Evolutionary conservation across 2,888 invertebrate genomes (phyloP).

Genomic region (Agrochola litura): DNA sequence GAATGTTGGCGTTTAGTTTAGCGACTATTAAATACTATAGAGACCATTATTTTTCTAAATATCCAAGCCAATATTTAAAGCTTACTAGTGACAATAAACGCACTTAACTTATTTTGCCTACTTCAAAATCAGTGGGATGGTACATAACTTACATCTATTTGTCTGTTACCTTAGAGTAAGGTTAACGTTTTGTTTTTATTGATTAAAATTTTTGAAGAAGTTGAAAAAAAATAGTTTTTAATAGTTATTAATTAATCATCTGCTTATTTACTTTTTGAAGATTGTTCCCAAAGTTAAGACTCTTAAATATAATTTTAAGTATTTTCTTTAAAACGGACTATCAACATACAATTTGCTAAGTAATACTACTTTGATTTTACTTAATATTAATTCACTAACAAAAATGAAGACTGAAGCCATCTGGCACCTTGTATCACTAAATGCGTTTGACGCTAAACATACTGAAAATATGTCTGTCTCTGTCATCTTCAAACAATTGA

Average conservation of each 20-base stretch:
- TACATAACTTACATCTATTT: not conserved
- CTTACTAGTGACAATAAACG: not conserved
- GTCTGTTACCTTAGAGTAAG: not conserved
- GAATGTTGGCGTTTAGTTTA: not conserved
- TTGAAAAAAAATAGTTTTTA: not conserved
- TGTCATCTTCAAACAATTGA: not conserved
- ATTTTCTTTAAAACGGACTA: not conserved
- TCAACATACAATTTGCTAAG: conserved; percentile 10
- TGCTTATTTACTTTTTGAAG: not conserved
- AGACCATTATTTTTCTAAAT: not conserved
- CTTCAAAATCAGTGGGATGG: conserved; percentile 9
- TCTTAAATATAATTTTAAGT: not conserved
- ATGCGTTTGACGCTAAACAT: not conserved
- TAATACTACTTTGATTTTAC: not conserved
- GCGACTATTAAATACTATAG: not conserved
- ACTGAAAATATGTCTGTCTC: no score
- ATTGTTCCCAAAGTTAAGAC: conserved; percentile 33
- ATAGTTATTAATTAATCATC: not conserved
- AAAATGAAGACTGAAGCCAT: not conserved
- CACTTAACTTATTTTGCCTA: not conserved
- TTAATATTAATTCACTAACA: not conserved
- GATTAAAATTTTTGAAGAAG: not conserved
- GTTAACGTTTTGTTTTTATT: not conserved
- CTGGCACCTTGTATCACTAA: not conserved
- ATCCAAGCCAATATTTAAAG: not conserved